Conservation (phyloP, 2,113 vertebrate species). For the Poecile atricapillus region DNA sequence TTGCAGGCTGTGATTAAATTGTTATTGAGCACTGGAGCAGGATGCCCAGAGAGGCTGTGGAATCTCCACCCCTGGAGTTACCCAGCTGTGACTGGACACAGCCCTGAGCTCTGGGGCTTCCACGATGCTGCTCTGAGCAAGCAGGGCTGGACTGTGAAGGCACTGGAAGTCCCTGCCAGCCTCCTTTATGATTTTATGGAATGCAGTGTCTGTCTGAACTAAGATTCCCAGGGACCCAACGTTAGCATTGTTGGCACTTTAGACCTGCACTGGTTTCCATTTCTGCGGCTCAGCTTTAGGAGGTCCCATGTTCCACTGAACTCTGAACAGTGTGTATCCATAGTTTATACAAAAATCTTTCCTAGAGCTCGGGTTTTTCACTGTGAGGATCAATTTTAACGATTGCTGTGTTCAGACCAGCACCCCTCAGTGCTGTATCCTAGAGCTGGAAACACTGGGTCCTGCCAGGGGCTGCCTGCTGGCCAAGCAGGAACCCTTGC, state of each 20-base stretch:
- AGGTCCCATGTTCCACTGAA: background rate
- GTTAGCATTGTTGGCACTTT: accelerated
- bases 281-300: background rate
- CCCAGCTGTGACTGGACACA: background rate
- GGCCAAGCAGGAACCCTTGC: background rate
- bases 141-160: background rate
- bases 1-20: slow-evolving; percentile 4
- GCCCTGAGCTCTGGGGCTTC: background rate
- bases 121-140: background rate
- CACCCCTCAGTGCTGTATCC: too few species aligned
- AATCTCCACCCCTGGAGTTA: background rate
- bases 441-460: accelerated
- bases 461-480: background rate
- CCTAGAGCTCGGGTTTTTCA: background rate
- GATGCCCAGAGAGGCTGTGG: background rate
- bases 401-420: background rate
- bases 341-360: background rate
- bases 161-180: background rate
- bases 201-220: background rate
- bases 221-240: background rate
- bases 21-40: background rate
- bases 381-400: background rate
- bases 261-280: background rate
- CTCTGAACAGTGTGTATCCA: background rate
- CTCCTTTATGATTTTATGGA: background rate